phyloP scores from a whole-genome alignment of 2,797 vertebrate species.

The Gymnocypris eckloni region DNA sequence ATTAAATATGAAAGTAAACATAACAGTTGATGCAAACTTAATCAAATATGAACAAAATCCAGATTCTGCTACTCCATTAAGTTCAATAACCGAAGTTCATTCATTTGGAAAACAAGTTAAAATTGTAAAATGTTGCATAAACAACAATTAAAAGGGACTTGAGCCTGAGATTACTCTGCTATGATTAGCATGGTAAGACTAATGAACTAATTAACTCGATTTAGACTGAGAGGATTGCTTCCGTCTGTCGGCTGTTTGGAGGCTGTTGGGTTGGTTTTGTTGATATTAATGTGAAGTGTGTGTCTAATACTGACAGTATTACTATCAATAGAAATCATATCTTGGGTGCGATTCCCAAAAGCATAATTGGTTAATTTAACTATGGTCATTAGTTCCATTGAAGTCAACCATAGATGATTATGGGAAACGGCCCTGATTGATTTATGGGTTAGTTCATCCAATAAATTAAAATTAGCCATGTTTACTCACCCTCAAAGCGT shows the following conservation, averaged over 20 bases:
- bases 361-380: no score
- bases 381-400: no score
- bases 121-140: neutral
- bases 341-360: no score
- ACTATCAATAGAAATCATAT: no score
- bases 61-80: neutral
- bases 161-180: neutral
- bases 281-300: no score
- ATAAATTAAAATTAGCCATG: no score
- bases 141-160: neutral
- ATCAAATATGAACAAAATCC: neutral
- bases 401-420: no score
- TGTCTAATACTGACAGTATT: no score
- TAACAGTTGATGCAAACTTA: neutral
- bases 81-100: neutral
- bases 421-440: no score
- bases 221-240: slow-evolving; percentile 2
- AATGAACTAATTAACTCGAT: neutral
- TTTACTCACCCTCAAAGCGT: no score
- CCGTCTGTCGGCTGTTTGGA: neutral
- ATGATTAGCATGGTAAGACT: neutral
- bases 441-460: no score
- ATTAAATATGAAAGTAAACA: neutral
- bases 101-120: neutral
- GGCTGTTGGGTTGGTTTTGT: neutral